A percentile compares a stretch with the other conserved stretches of the same genome.
phyloP scores from a whole-genome alignment of 2,113 vertebrate genomes.

The Hassar affinis region DNA sequence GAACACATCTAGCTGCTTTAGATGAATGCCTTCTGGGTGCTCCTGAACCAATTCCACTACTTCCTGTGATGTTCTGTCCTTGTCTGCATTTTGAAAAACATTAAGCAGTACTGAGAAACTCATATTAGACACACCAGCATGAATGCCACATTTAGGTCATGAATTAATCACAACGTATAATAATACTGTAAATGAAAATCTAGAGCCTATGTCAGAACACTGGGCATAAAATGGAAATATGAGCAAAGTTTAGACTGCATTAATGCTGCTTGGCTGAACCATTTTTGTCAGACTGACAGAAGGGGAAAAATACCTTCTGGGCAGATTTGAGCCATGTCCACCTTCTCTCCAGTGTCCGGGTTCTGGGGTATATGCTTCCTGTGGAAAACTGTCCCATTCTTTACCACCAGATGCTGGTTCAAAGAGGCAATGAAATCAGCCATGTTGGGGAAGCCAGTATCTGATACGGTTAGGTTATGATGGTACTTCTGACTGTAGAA shows the following conservation, averaged over 20 bases:
- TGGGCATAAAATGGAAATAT: not conserved
- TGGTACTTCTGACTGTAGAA: conserved; percentile 8
- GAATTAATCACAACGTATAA: not conserved
- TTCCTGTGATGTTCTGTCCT: not conserved
- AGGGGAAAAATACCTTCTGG: not conserved
- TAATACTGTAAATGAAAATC: not conserved
- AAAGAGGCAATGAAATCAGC: conserved; percentile 24
- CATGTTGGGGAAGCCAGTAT: conserved; percentile 7
- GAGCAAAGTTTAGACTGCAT: not conserved
- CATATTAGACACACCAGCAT: not conserved
- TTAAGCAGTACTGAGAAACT: not conserved
- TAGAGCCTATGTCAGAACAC: not conserved
- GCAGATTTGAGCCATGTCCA: not conserved
- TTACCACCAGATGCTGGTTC: not conserved
- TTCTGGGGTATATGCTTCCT: not conserved
- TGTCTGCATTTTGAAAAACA: not conserved
- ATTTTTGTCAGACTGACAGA: not conserved
- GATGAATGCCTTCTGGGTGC: not conserved
- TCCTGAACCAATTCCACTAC: conserved; percentile 8
- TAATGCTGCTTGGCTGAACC: not conserved
- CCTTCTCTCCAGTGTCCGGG: not conserved
- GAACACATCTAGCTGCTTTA: not conserved
- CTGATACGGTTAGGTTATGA: not conserved
- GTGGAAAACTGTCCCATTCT: conserved; percentile 26
- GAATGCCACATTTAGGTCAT: not conserved